These are phyloP conservation scores for Stenolophus ochropezus DNA, from an alignment of 2,888 invertebrate species.

Conservation along the genomic window DNA sequence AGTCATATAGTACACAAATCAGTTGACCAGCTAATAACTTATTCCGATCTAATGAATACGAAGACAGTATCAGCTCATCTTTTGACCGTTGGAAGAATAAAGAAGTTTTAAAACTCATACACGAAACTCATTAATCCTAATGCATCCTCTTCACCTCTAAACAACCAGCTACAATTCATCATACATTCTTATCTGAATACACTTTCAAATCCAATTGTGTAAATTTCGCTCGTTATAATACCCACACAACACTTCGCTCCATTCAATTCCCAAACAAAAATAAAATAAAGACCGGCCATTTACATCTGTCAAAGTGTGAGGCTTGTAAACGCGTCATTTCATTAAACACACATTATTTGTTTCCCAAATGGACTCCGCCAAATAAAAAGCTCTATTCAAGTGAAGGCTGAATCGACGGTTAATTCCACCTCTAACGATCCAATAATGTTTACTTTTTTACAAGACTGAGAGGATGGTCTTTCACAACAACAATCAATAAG, in stretches of 20 bases:
- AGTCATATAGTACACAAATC: not conserved
- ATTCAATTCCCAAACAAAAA: constrained; percentile 29
- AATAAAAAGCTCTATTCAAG: constrained; percentile 39
- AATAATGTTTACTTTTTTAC: constrained; percentile 44
- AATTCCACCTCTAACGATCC: constrained; percentile 27
- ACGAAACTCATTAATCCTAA: constrained; percentile 13
- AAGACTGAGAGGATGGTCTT: constrained; percentile 2
- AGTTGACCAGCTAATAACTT: not conserved
- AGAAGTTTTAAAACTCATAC: constrained; percentile 5
- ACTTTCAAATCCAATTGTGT: constrained; percentile 32
- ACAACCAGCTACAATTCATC: constrained; percentile 17
- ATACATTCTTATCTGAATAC: constrained; percentile 11
- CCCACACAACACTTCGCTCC: constrained; percentile 19
- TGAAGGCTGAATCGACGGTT: constrained; percentile 27
- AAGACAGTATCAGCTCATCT: not conserved
- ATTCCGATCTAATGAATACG: not conserved
- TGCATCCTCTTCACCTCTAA: constrained; percentile 20
- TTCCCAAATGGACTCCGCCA: constrained; percentile 16
- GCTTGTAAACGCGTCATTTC: constrained; percentile 27
- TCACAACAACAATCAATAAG: constrained; percentile 34
- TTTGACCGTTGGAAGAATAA: not conserved
- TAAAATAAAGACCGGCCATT: constrained; percentile 19
- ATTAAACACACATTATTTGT: constrained; percentile 42
- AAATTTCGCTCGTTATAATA: constrained; percentile 39
- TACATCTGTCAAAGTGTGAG: constrained; percentile 31